phyloP scores from a whole-genome alignment of 2,797 vertebrate genomes.

The Rhinoraja longicauda region DNA sequence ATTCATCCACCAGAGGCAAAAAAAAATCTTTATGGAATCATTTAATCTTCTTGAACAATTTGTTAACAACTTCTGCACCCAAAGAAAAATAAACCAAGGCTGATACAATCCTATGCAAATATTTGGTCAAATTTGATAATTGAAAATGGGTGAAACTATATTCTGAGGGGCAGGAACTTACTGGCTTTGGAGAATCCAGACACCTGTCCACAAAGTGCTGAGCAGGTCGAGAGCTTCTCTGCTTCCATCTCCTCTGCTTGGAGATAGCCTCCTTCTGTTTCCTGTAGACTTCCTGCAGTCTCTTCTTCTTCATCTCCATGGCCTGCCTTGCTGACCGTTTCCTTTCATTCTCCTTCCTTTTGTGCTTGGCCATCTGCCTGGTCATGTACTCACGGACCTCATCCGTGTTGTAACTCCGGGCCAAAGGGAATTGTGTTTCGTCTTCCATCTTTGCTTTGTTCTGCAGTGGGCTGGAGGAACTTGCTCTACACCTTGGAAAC shows the following conservation, averaged over 20 bases:
- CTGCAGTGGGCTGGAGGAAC: background rate
- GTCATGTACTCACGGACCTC: constrained; percentile 53
- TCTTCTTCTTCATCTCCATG: constrained; percentile 44
- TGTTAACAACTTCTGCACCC: background rate
- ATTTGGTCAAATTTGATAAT: background rate
- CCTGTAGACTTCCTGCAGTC: constrained; percentile 54
- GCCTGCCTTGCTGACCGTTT: constrained; percentile 43
- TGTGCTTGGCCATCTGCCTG: constrained; percentile 47
- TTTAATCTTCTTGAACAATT: background rate
- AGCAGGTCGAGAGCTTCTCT: background rate
- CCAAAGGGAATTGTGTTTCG: background rate
- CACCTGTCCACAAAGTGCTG: background rate
- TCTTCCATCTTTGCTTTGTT: accelerated
- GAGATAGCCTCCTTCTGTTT: constrained; percentile 55
- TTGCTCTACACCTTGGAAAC: constrained; percentile 30
- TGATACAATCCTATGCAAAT: too few species aligned
- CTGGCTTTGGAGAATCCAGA: background rate
- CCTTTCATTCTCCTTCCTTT: constrained; percentile 46
- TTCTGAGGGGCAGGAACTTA: background rate
- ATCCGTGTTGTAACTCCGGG: constrained; percentile 45
- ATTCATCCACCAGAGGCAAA: background rate
- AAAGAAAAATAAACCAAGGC: background rate
- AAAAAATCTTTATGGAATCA: background rate
- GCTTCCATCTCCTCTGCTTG: background rate
- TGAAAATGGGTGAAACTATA: background rate